Evolutionary conservation across 2,888 invertebrate genomes (phyloP).

Genomic region (Drosophila ustulata): DNA sequence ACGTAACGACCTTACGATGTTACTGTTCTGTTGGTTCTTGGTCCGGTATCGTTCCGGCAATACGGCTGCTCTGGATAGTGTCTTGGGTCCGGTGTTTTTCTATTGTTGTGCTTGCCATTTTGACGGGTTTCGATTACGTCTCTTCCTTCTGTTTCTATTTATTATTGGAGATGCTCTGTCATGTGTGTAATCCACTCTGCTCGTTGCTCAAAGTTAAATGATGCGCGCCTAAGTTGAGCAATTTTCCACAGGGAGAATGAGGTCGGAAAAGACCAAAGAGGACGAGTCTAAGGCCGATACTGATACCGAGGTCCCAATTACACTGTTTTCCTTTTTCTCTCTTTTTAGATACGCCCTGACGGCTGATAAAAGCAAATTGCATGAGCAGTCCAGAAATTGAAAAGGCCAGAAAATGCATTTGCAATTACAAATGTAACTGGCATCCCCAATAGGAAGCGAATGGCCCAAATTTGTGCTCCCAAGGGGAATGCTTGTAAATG

Average conservation of each 20-base stretch:
- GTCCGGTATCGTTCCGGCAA: slow-evolving; percentile 8
- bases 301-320: slow-evolving; percentile 19
- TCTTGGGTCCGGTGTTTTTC: slow-evolving; percentile 39
- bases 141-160: slow-evolving; percentile 9
- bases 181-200: slow-evolving; percentile 79
- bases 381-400: slow-evolving; percentile 34
- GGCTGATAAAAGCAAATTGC: slow-evolving; percentile 72
- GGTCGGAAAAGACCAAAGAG: slow-evolving; percentile 28
- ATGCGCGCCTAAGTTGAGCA: slow-evolving; percentile 75
- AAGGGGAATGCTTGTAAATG: slow-evolving; percentile 30
- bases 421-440: slow-evolving; percentile 43
- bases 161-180: slow-evolving; percentile 56
- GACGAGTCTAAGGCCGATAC: slow-evolving; percentile 6
- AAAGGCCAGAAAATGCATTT: slow-evolving; percentile 35
- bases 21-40: slow-evolving; percentile 24
- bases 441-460: slow-evolving; percentile 31
- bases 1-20: slow-evolving; percentile 45
- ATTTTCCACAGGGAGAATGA: slow-evolving; percentile 44
- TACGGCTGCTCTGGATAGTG: slow-evolving; percentile 7
- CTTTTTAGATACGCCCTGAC: slow-evolving; percentile 53
- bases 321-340: slow-evolving; percentile 24
- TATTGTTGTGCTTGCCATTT: slow-evolving; percentile 73
- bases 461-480: slow-evolving; percentile 26
- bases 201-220: slow-evolving; percentile 78
- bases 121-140: slow-evolving; percentile 79